These are phyloP conservation scores for Thyatira batis DNA, from an alignment of 2,888 invertebrate species.

Conservation along the genomic window DNA sequence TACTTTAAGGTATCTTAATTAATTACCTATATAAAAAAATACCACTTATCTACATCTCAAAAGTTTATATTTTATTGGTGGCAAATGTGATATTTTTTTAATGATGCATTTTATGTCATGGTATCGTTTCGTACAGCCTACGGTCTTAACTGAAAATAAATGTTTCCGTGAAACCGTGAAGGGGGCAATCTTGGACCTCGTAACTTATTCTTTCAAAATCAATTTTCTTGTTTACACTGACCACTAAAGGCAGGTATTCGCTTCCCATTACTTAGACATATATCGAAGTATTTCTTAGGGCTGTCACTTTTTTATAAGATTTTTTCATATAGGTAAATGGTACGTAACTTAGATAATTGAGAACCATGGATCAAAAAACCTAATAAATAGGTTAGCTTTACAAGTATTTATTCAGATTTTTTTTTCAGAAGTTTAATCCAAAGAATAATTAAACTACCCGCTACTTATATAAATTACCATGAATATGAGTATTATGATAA, in stretches of 20 bases:
- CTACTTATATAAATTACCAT: too few species aligned
- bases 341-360: too few species aligned
- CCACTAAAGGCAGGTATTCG: slow-evolving; percentile 62
- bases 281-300: slow-evolving; percentile 34
- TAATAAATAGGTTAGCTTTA: too few species aligned
- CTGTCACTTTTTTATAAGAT: slow-evolving; percentile 20
- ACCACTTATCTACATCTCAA: too few species aligned
- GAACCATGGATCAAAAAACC: too few species aligned
- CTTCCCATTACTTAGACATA: slow-evolving; percentile 59
- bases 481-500: too few species aligned
- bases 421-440: too few species aligned
- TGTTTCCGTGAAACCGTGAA: slow-evolving; percentile 64
- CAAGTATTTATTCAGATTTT: too few species aligned
- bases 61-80: slow-evolving; percentile 4
- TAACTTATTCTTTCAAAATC: slow-evolving; percentile 71
- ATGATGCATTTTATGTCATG: slow-evolving; percentile 24
- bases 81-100: slow-evolving; percentile 27
- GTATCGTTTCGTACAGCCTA: slow-evolving; percentile 35
- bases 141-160: slow-evolving; percentile 46
- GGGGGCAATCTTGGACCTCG: slow-evolving; percentile 43
- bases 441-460: too few species aligned
- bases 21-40: too few species aligned
- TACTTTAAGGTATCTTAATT: too few species aligned
- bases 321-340: too few species aligned
- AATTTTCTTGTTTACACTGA: slow-evolving; percentile 78